These are phyloP conservation scores for Anagrus nilaparvatae DNA, from an alignment of 1,140 invertebrate genomes.

Conservation along the genomic window DNA sequence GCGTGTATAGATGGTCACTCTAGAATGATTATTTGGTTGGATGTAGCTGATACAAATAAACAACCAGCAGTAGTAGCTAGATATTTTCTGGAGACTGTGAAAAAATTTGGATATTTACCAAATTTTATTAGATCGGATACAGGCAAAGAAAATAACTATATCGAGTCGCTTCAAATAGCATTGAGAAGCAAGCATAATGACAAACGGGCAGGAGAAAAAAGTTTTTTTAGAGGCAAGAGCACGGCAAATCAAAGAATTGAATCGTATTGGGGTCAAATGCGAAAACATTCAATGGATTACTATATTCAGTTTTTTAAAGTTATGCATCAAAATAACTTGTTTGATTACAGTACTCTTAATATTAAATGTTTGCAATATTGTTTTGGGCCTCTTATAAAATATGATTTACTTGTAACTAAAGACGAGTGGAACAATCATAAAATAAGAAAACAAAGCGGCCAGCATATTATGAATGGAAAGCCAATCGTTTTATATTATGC, in stretches of 20 bases:
- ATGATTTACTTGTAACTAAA: neutral
- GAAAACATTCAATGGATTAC: neutral
- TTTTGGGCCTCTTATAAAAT: conserved; percentile 3
- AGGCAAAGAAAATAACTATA: conserved; percentile 16
- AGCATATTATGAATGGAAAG: conserved; percentile 3
- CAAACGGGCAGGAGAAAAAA: neutral
- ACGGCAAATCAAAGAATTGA: conserved; percentile 2
- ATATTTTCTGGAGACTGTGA: conserved; percentile 21
- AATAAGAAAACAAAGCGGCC: conserved; percentile 3
- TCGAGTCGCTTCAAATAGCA: conserved; percentile 1
- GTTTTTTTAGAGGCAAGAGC: conserved; percentile 10
- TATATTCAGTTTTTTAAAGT: conserved; percentile 2
- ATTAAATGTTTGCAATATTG: conserved; percentile 7
- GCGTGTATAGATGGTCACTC: conserved; percentile 29
- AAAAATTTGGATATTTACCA: conserved; percentile 12
- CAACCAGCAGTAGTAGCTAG: conserved; percentile 12
- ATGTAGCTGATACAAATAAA: conserved; percentile 21
- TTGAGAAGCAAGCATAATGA: neutral
- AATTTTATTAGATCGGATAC: conserved; percentile 17
- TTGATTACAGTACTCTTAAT: neutral
- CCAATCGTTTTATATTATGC: conserved; percentile 1
- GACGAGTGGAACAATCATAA: conserved; percentile 7
- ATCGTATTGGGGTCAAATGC: neutral
- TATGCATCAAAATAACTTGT: conserved; percentile 1
- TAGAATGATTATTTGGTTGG: conserved; percentile 22